Evolutionary conservation across 2,113 vertebrate genomes (phyloP).

Genomic region (Sphaerodactylus townsendi): DNA sequence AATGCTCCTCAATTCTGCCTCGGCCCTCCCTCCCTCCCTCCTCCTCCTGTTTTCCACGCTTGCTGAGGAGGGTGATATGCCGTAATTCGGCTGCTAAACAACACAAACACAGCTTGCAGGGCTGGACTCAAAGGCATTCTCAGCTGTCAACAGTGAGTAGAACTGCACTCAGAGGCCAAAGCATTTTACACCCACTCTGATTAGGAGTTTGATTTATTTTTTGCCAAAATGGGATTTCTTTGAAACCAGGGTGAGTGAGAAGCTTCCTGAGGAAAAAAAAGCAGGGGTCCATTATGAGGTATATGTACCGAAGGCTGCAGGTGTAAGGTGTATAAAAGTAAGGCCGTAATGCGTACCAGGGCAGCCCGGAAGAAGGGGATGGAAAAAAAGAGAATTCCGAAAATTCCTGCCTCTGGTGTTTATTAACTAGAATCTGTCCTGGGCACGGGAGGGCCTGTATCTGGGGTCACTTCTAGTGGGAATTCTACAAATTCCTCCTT

Average conservation of each 20-base stretch:
- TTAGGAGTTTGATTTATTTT: background rate
- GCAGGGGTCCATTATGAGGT: background rate
- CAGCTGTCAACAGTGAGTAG: conserved; percentile 32
- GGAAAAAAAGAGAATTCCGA: conserved; percentile 23
- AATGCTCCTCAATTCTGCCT: background rate
- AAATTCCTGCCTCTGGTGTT: conserved; percentile 41
- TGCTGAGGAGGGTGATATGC: conserved; percentile 20
- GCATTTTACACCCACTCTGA: background rate
- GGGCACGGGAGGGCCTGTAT: conserved; percentile 63
- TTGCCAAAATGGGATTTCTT: conserved; percentile 38
- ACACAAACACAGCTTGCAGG: conserved; percentile 41
- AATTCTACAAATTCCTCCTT: conserved; percentile 98
- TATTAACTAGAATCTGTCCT: conserved; percentile 57
- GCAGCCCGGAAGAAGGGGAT: conserved; percentile 28
- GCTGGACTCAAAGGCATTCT: conserved; percentile 53
- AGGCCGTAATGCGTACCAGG: too few relatives aligned
- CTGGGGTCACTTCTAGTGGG: conserved; percentile 77
- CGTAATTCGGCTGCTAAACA: conserved; percentile 12
- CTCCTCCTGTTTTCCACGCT: conserved; percentile 16
- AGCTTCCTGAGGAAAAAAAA: conserved; percentile 35
- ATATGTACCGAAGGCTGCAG: conserved; percentile 20
- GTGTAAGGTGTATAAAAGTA: too few relatives aligned
- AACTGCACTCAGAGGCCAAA: conserved; percentile 4
- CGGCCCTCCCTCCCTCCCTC: background rate
- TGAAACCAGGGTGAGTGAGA: conserved; percentile 22